phyloP scores from a whole-genome alignment of 2,113 vertebrate genomes.

The Emydocephalus ijimae region DNA sequence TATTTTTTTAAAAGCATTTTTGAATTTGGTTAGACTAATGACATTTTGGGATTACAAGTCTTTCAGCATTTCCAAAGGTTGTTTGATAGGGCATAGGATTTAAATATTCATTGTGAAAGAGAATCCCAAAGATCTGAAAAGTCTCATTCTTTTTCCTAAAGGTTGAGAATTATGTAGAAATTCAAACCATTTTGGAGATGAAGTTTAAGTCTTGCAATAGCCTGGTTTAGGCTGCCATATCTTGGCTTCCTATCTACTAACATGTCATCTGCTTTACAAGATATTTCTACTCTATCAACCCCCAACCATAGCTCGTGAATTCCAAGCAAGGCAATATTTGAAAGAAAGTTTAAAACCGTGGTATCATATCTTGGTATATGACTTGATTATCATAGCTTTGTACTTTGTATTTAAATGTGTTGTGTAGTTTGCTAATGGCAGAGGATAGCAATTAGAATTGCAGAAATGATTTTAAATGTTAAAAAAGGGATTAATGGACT shows the following conservation, averaged over 20 bases:
- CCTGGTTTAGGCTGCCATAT: background rate
- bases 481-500: background rate
- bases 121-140: background rate
- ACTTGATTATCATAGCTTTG: background rate
- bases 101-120: background rate
- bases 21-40: background rate
- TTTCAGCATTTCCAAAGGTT: slow-evolving; percentile 3
- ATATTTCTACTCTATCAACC: background rate
- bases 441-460: background rate
- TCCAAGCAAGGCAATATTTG: background rate
- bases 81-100: slow-evolving; percentile 26
- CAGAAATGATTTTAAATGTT: background rate
- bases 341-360: background rate
- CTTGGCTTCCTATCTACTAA: background rate
- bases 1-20: background rate
- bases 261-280: background rate
- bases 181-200: background rate
- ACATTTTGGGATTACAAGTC: background rate
- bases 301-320: background rate
- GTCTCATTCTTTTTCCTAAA: background rate
- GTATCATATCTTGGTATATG: background rate
- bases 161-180: background rate
- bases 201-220: background rate
- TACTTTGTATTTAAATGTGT: background rate
- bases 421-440: background rate